Base-by-base conservation (phyloP, 1,140 invertebrate genomes). In the Zaprionus tsacasi region DNA sequence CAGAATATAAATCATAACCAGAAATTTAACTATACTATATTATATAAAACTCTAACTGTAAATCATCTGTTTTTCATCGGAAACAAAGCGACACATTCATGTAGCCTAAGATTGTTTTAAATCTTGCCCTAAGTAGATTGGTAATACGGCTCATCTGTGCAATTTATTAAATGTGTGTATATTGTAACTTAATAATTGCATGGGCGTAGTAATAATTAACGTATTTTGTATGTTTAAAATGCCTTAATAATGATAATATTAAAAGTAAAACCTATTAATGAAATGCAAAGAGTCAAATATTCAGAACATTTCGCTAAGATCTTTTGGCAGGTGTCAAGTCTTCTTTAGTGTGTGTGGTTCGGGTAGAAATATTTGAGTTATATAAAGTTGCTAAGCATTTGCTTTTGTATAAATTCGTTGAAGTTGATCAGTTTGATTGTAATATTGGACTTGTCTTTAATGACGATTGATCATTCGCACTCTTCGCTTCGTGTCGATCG, bases 381-480 rank as follows among this genome's bases (percentile, higher is more conserved):
- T 45, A n/a, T 45, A 45, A 45, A 45, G 7, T 45, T 17, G 40
- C n/a, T 45, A 17, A 45, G 40, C 40, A 45, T 45, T 45, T 45
- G 40, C n/a, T 45, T 40, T 45, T 58, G 25, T 67, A 48, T 77
- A 77, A 79, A 81, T 77, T 69, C 69, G 77, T 73, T 79, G 55
- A 63, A 67, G 67, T 33, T 81, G 7, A 15, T 79, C 76, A 57
- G 52, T 79, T 69, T 48, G 36, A 36, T 58, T 57, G 35, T 11
- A 38, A n/a, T 13, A n/a, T 57, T 40, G 11, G 6, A n/a, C 25
- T 65, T 38, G 17, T 21, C 15, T 45, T 71, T 77, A 92, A 38
- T 92, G 91, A 21, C 91, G 81, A 78, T 92, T 92, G n/a, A 92
- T 92, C 91, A 92, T 92, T 33, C 91, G 90, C 3, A 92, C 91